phyloP scores from a whole-genome alignment of 2,113 vertebrate species.

The Triplophysa tibetana region DNA sequence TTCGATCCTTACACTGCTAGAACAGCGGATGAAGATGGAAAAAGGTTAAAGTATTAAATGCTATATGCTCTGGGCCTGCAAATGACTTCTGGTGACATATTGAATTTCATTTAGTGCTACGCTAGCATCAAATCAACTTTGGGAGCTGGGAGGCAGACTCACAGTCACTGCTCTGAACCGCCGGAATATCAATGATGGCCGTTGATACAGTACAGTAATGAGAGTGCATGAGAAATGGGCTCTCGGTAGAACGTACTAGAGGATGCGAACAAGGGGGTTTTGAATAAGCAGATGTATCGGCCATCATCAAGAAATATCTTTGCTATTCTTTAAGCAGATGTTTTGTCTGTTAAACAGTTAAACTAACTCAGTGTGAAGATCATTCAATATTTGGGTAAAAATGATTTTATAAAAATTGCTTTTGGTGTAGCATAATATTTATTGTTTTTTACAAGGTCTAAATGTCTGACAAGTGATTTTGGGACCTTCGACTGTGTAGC shows the following conservation, averaged over 20 bases:
- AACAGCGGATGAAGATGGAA: background rate
- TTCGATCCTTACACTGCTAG: background rate
- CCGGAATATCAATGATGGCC: constrained; percentile 30
- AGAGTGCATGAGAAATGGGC: constrained; percentile 40
- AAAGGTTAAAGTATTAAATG: constrained; percentile 46
- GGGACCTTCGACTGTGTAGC: too few species aligned
- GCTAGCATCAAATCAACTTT: constrained; percentile 25
- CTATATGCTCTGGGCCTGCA: constrained; percentile 21
- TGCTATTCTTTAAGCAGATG: background rate
- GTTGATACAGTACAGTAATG: constrained; percentile 13
- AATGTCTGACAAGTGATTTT: too few species aligned
- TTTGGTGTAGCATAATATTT: too few species aligned
- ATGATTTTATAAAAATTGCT: too few species aligned
- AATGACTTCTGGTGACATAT: constrained; percentile 47
- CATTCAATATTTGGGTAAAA: too few species aligned
- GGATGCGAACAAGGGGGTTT: constrained; percentile 24
- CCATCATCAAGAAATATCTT: constrained; percentile 23
- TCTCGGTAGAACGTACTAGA: background rate
- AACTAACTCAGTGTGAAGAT: background rate
- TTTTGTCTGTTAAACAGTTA: background rate
- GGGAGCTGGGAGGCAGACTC: constrained; percentile 26
- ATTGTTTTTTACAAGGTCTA: too few species aligned
- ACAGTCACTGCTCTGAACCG: constrained; percentile 10
- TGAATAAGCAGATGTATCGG: constrained; percentile 13
- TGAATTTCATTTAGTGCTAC: constrained; percentile 39